Percentiles rank a stretch among this genome's conserved stretches.
These are phyloP conservation scores for Bucorvus abyssinicus DNA, from an alignment of 2,797 vertebrate genomes.

Conservation along the genomic window DNA sequence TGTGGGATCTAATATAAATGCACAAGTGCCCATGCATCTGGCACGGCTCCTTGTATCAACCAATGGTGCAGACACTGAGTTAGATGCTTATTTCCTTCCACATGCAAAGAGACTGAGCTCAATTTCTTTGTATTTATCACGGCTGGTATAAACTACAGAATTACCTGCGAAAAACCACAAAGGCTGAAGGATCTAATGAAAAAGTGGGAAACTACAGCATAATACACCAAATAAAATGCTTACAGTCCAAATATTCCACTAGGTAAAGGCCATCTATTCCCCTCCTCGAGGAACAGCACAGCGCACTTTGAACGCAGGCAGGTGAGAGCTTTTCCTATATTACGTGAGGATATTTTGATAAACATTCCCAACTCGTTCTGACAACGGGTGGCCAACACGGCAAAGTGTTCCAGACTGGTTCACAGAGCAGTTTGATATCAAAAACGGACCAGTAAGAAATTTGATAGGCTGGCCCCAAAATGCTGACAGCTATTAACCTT, in stretches of 20 bases:
- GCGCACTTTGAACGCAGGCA: neutral
- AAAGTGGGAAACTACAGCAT: neutral
- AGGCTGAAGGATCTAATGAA: neutral
- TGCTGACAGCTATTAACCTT: neutral
- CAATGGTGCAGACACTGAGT: neutral
- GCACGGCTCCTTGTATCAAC: neutral
- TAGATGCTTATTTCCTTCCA: neutral
- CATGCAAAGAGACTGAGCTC: neutral
- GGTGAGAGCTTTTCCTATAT: neutral
- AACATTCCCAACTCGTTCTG: neutral
- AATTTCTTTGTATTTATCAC: neutral
- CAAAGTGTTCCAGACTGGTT: neutral
- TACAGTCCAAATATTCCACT: neutral
- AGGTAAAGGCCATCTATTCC: neutral
- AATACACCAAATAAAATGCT: neutral
- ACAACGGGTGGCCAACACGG: neutral
- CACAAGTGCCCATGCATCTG: neutral
- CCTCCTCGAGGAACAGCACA: neutral
- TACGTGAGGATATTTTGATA: neutral
- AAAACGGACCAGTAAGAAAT: neutral
- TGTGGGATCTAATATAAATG: neutral
- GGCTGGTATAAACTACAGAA: slow-evolving; percentile 26
- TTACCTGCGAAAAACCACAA: neutral
- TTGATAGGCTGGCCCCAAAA: neutral
- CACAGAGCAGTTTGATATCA: neutral